Evolutionary conservation across 2,888 invertebrate genomes (phyloP), one percentile per base, ranked within the genome.

Genomic region (Oegoconia quadripuncta): DNA sequence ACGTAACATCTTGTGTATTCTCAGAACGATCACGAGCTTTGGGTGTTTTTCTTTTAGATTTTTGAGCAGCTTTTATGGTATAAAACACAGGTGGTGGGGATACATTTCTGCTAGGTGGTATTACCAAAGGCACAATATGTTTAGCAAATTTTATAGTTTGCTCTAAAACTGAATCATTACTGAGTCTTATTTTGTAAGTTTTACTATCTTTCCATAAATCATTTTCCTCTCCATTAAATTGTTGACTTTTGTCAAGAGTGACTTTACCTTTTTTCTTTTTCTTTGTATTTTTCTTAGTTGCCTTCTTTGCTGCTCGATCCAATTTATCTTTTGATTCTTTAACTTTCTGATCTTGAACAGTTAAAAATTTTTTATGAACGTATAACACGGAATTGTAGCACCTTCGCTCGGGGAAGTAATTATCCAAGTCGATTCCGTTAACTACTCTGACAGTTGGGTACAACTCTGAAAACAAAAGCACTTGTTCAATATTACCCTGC

Each of bases 81-180:
- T 81, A 84, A 48, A 64, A 73, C 2, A 74, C 61, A 1, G 76
- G 72, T 1, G 56, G 42, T 1, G 52, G 46, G 6, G 61, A 52
- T 26, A 51, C 48, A 3, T 65, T 58, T 17, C 29, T 28, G 15
- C 27, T 25, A 3, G 72, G 68, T 13, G 86, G 81, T 42, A 87
- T 74, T 1, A 71, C 61, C 44, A 77, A 40, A 5, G 86, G 86
- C 1, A 72, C 70, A 4, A 83, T 51, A 31, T 73, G 62, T 62
- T 79, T 78, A 9, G 81, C 78, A 44, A 84, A 80, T 44, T 56
- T 55, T 27, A 82, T 72, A 1, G 83, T 81, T 31, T 82, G 75
- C 20, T 73, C 74, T 18, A 79, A 22, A n/a, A 82, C 49, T 5
- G 69, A 51, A 40, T 36, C 67, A 41, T 67, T 64, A 33, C 51